phyloP scores from a whole-genome alignment of 2,113 vertebrate species.

The Amphiprion ocellaris region DNA sequence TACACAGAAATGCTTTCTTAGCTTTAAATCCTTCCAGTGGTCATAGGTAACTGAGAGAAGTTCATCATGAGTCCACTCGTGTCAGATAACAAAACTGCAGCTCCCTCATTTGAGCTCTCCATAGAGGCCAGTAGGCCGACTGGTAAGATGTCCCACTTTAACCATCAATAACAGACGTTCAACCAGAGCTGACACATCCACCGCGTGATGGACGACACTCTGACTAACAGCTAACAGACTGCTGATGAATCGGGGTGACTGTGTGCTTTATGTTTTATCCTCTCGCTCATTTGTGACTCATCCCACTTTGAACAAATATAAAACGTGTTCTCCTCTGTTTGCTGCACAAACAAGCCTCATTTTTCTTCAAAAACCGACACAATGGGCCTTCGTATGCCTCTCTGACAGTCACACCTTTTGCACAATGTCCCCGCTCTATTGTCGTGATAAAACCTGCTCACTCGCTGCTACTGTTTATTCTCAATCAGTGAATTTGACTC shows the following conservation, averaged over 20 bases:
- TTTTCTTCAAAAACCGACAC: background rate
- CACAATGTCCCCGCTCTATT: background rate
- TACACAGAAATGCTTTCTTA: too few relatives aligned
- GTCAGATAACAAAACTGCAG: slow-evolving; percentile 40
- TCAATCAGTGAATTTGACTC: slow-evolving; percentile 44
- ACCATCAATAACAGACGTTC: slow-evolving; percentile 43
- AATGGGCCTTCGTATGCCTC: background rate
- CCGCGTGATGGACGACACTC: slow-evolving; percentile 32
- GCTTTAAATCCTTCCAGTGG: background rate
- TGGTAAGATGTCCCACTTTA: slow-evolving; percentile 26
- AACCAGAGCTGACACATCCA: slow-evolving; percentile 51
- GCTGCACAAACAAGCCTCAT: background rate
- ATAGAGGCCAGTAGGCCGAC: slow-evolving; percentile 28
- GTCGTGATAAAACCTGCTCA: background rate
- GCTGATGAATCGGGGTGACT: slow-evolving; percentile 22
- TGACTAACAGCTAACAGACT: slow-evolving; percentile 68
- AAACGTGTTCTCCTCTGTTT: background rate
- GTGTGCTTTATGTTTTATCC: background rate
- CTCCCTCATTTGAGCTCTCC: slow-evolving; percentile 35
- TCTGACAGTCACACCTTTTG: background rate
- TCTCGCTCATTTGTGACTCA: slow-evolving; percentile 55
- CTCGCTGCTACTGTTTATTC: slow-evolving; percentile 24
- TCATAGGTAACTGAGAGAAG: slow-evolving; percentile 12
- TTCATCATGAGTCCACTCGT: slow-evolving; percentile 26
- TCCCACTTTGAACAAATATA: background rate